Percentiles rank a stretch among this genome's conserved stretches.
Conservation (phyloP, 2,113 vertebrate genomes). For the Arvicanthis niloticus region DNA sequence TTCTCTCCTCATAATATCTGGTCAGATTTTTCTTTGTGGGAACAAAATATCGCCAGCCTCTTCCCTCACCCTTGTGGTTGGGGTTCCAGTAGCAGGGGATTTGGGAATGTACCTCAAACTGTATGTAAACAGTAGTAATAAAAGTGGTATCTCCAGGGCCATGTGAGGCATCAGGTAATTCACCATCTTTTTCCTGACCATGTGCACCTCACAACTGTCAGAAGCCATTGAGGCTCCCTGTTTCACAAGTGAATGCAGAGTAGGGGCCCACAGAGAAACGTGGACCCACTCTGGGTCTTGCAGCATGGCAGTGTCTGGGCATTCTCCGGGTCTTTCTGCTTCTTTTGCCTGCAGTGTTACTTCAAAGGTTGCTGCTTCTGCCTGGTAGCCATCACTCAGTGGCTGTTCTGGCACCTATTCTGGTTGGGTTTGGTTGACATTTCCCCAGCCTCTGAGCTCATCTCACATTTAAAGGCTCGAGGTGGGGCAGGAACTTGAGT, state of each 20-base stretch:
- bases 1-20: constrained; percentile 18
- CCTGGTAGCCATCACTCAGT: constrained; percentile 11
- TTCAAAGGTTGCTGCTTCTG: constrained; percentile 38
- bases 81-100: constrained; percentile 45
- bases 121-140: neutral
- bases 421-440: constrained; percentile 64
- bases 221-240: neutral
- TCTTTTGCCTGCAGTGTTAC: neutral
- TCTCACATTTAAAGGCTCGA: constrained; percentile 67
- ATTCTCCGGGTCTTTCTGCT: neutral
- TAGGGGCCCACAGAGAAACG: neutral
- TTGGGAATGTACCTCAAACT: constrained; percentile 8
- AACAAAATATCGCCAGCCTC: neutral
- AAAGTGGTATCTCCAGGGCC: constrained; percentile 27
- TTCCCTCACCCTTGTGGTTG: neutral
- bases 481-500: constrained; percentile 61
- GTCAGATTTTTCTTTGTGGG: constrained; percentile 27
- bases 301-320: neutral
- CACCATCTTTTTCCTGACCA: constrained; percentile 50
- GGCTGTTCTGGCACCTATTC: constrained; percentile 59
- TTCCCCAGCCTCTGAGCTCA: constrained; percentile 73
- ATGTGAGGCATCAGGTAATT: constrained; percentile 23
- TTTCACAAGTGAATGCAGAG: constrained; percentile 54
- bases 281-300: neutral
- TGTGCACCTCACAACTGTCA: constrained; percentile 29